A percentile compares a stretch with the other conserved stretches of the same genome.
phyloP scores from a whole-genome alignment of 2,797 vertebrate genomes.

The Lagocephalus sceleratus region DNA sequence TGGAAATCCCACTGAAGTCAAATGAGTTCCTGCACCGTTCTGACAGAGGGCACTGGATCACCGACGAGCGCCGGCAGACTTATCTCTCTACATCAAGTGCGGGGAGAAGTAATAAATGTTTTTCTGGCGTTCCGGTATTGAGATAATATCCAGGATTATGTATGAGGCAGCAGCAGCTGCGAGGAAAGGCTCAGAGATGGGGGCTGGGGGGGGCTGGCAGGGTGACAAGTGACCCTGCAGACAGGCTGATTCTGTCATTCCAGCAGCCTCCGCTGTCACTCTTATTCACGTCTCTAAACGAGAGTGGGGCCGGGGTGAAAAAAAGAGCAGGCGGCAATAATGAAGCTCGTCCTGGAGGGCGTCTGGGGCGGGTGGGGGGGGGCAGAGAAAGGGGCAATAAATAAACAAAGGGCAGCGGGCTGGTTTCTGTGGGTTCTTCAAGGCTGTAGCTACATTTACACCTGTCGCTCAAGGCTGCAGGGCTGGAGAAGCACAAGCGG shows the following conservation, averaged over 20 bases:
- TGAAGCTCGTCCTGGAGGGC: slow-evolving; percentile 61
- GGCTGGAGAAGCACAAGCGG: slow-evolving; percentile 69
- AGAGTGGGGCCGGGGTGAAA: slow-evolving; percentile 38
- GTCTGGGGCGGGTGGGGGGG: slow-evolving; percentile 21
- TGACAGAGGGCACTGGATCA: slow-evolving; percentile 4
- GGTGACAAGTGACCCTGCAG: slow-evolving; percentile 73
- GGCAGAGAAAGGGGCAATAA: slow-evolving; percentile 49
- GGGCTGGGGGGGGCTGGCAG: slow-evolving; percentile 27
- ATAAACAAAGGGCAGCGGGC: slow-evolving; percentile 73
- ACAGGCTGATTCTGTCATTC: slow-evolving; percentile 76
- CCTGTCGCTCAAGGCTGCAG: slow-evolving; percentile 78
- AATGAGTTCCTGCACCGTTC: slow-evolving; percentile 18
- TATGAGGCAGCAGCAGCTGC: slow-evolving; percentile 51
- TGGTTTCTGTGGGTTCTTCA: slow-evolving; percentile 61
- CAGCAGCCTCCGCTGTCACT: slow-evolving; percentile 71
- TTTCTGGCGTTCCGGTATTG: slow-evolving; percentile 19
- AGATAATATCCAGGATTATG: slow-evolving; percentile 23
- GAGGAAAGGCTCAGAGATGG: slow-evolving; percentile 8
- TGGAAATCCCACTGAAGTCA: slow-evolving; percentile 24
- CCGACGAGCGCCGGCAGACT: slow-evolving; percentile 13
- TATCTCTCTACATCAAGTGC: slow-evolving; percentile 11
- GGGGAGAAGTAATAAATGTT: slow-evolving; percentile 18
- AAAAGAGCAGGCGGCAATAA: slow-evolving; percentile 70
- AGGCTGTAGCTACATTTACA: slow-evolving; percentile 78
- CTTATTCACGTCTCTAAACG: slow-evolving; percentile 74